Evolutionary conservation across 2,888 invertebrate species (phyloP).

Genomic region (Aelia acuminata): DNA sequence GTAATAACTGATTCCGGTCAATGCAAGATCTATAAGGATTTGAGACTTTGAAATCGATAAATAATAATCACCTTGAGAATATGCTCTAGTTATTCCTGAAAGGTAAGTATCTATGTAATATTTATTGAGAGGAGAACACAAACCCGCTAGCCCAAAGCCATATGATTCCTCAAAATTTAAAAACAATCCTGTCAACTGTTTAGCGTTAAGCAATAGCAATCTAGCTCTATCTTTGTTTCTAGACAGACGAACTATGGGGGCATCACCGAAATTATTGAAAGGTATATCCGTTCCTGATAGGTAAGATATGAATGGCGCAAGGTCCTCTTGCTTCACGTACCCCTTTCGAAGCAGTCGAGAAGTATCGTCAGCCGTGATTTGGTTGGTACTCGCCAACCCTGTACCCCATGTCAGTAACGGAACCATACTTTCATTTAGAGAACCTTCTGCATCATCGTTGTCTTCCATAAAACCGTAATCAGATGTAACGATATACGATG

Average conservation of each 20-base stretch:
- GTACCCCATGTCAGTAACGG: conserved; percentile 13
- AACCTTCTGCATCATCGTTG: background rate
- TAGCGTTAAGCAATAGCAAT: background rate
- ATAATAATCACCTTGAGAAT: background rate
- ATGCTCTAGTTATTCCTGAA: background rate
- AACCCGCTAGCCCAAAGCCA: background rate
- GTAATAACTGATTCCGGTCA: conserved; percentile 8
- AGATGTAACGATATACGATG: conserved; percentile 32
- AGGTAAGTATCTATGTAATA: background rate
- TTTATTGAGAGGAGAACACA: background rate
- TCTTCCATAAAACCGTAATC: background rate
- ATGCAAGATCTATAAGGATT: background rate
- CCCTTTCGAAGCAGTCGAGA: conserved; percentile 11
- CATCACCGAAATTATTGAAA: conserved; percentile 33
- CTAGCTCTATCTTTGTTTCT: conserved; percentile 8
- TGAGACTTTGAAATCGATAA: background rate
- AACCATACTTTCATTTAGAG: background rate
- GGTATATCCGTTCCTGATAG: conserved; percentile 24
- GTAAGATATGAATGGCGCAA: conserved; percentile 23
- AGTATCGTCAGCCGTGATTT: background rate
- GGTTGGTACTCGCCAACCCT: background rate
- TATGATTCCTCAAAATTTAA: background rate
- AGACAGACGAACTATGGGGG: background rate
- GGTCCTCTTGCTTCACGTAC: background rate
- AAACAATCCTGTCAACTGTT: background rate